Conservation (phyloP, 2,888 invertebrate species). For the Eilema griseolum region DNA sequence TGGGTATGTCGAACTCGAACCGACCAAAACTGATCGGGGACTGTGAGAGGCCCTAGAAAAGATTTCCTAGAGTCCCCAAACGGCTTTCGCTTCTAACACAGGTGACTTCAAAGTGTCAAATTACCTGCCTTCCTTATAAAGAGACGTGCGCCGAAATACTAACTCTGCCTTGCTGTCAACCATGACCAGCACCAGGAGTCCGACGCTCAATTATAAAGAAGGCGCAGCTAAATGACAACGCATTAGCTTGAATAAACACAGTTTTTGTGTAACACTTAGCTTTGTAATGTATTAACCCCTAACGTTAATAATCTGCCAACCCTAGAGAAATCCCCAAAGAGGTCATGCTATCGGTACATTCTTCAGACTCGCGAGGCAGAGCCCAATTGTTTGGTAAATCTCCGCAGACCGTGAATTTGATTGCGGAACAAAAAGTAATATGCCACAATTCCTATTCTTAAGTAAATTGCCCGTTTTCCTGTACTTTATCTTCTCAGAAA, state of each 20-base stretch:
- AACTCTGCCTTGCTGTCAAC: too few relatives aligned
- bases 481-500: constrained; percentile 9
- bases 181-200: too few relatives aligned
- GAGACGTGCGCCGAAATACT: too few relatives aligned
- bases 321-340: constrained; percentile 26
- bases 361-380: constrained; percentile 23
- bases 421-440: constrained; percentile 39
- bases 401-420: constrained; percentile 30
- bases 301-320: constrained; percentile 20
- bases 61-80: too few relatives aligned
- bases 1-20: too few relatives aligned
- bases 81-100: too few relatives aligned
- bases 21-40: too few relatives aligned
- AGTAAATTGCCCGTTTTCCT: constrained; percentile 27
- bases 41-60: too few relatives aligned
- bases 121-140: too few relatives aligned
- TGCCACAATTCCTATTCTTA: constrained; percentile 29
- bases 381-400: constrained; percentile 43
- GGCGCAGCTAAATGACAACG: too few relatives aligned
- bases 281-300: background rate
- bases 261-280: background rate
- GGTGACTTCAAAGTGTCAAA: too few relatives aligned
- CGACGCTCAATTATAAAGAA: too few relatives aligned
- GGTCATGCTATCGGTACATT: constrained; percentile 28
- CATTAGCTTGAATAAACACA: background rate